A percentile compares a stretch with the other conserved stretches of the same genome.
These are phyloP conservation scores for Ophraella communa DNA, from an alignment of 2,888 invertebrate species.

Conservation along the genomic window DNA sequence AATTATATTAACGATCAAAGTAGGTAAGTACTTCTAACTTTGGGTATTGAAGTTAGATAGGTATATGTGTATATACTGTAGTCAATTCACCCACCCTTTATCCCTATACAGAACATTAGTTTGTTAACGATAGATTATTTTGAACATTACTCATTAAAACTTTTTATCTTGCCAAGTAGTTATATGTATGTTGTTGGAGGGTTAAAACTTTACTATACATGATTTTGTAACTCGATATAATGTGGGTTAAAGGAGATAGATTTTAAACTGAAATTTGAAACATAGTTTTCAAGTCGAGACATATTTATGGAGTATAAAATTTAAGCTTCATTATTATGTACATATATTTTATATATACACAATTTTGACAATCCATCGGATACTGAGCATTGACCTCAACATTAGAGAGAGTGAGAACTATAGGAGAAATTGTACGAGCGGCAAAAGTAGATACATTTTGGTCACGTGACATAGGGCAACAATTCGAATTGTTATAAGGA, in stretches of 20 bases:
- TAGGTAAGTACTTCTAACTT: conserved; percentile 17
- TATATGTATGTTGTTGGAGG: background rate
- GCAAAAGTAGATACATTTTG: no score
- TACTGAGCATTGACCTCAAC: no score
- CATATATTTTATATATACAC: no score
- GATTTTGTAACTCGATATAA: background rate
- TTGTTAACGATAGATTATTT: conserved; percentile 17
- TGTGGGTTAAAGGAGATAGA: background rate
- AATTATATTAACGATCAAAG: conserved; percentile 24
- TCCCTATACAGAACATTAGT: background rate
- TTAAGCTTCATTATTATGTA: no score
- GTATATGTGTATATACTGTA: conserved; percentile 4
- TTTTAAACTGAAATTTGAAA: background rate
- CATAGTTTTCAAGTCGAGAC: conserved; percentile 46
- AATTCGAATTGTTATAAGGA: no score
- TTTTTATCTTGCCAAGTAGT: conserved; percentile 6
- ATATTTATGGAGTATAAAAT: no score
- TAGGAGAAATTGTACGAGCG: no score
- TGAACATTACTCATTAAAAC: conserved; percentile 15
- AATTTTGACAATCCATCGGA: no score
- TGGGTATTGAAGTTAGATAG: conserved; percentile 14
- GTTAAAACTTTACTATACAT: background rate
- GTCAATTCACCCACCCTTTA: background rate
- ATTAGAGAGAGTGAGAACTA: no score
- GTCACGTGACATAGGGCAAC: no score